A percentile compares a stretch with the other conserved stretches of the same genome.
These are phyloP conservation scores for Echinometra lucunter DNA, from an alignment of 53 echinoderm and acorn worm species.

Conservation along the genomic window DNA sequence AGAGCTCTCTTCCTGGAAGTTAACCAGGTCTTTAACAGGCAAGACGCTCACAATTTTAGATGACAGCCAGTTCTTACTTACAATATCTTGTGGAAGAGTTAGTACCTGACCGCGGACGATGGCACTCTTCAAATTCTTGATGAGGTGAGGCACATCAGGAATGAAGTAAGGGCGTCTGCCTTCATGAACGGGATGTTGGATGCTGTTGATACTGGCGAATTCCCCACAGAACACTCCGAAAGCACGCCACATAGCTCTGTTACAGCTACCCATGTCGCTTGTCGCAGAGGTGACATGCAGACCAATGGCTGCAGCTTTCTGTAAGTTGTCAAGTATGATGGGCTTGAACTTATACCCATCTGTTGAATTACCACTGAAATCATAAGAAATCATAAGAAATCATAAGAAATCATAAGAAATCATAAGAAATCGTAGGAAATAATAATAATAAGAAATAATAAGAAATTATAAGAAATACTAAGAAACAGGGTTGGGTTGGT, in stretches of 20 bases:
- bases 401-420: no score
- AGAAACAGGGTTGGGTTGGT: no score
- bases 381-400: no score
- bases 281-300: constrained; percentile 54
- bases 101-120: constrained; percentile 71
- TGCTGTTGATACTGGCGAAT: constrained; percentile 58
- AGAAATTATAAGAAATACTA: no score
- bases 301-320: constrained; percentile 39
- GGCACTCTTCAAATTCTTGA: constrained; percentile 80
- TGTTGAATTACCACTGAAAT: constrained; percentile 47
- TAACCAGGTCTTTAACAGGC: constrained; percentile 11
- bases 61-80: constrained; percentile 15
- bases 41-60: constrained; percentile 16
- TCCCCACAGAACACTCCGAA: background rate
- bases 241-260: constrained; percentile 40
- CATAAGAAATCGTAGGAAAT: no score
- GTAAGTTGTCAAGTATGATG: background rate
- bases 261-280: constrained; percentile 60
- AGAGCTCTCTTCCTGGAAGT: no score
- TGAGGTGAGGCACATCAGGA: constrained; percentile 72
- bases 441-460: no score
- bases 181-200: constrained; percentile 57
- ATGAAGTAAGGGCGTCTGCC: constrained; percentile 65
- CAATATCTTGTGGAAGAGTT: constrained; percentile 42
- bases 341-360: constrained; percentile 1